Base-by-base conservation (phyloP, 2,888 invertebrate genomes). In the Pollenia griseotomentosa region DNA sequence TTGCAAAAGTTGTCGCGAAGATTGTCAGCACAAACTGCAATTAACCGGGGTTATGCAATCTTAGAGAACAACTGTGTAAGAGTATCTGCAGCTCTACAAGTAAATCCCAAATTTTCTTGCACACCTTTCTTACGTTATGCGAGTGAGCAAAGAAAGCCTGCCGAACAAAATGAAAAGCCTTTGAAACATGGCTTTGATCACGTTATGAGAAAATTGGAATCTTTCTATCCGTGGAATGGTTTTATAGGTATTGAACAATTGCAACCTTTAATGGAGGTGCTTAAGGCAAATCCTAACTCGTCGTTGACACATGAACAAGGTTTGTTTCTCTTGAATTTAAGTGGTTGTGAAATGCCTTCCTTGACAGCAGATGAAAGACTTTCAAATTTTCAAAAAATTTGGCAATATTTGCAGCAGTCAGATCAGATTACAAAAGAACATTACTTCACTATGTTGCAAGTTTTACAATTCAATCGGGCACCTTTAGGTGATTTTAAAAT, bases 401-500 rank as follows among this genome's bases (percentile, higher is more conserved):
- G 95, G 95, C 90, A 92, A 33, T 92, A 94, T 53, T 90, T 96
- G 19, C 92, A 93, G 2, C 78, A 81, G 4, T 75, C 84, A 7
- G 57, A 95, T 86, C 88, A 89, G 63, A 89, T 92, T 1, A 90
- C 83, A 2, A 79, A 90, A 57, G 83, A 89, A 2, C 91, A 92
- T 74, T 96, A 95, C 88, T 94, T 95, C 90, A 94, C 94, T 11
- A 92, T 95, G 55, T 92, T 96, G 1, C 92, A 94, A 89, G 94
- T 95, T 2, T 94, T 95, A 89, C 94, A 94, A n/a, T 94, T 95
- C 11, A 96, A 96, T 90, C 92, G 94, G 70, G 94, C 95, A 93
- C 91, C 91, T 2, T 53, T 93, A n/a, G 5, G 59, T 0, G 90
- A 93, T 55, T 89, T 90, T 42, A 90, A 90, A 89, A 94, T 95